These are phyloP conservation scores for Anguilla rostrata DNA, from an alignment of 2,113 vertebrate species.

Conservation along the genomic window DNA sequence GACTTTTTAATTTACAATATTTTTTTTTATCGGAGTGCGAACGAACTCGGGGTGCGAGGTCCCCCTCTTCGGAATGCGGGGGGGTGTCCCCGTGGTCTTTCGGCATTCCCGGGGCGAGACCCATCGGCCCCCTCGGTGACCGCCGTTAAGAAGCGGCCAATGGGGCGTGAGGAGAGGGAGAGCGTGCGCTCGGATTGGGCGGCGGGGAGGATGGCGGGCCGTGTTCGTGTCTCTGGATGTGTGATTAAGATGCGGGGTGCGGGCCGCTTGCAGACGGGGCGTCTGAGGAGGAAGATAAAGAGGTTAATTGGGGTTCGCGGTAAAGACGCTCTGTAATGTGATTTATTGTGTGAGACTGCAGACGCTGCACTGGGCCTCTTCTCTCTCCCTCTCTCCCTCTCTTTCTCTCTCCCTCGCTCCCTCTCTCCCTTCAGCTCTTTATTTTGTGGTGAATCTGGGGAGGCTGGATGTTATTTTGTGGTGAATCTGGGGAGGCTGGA, in stretches of 20 bases:
- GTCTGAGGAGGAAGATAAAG: slow-evolving; percentile 18
- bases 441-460: background rate
- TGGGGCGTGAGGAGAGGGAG: background rate
- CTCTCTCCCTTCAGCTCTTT: background rate
- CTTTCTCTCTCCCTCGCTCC: background rate
- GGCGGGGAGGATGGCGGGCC: background rate
- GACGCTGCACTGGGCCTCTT: background rate
- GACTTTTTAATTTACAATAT: background rate
- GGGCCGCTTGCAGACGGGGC: background rate
- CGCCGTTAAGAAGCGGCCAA: background rate
- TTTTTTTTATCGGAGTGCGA: background rate
- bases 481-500: background rate
- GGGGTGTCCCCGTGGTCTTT: background rate
- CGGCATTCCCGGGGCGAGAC: background rate
- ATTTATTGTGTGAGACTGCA: slow-evolving; percentile 23
- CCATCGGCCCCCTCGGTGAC: background rate
- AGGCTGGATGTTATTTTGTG: background rate
- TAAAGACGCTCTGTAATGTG: slow-evolving; percentile 18
- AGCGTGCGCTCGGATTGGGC: background rate
- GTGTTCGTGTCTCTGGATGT: background rate
- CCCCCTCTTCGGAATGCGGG: background rate
- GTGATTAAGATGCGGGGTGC: slow-evolving; percentile 19
- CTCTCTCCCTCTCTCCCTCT: background rate
- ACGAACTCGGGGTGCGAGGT: background rate
- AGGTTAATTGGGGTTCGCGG: slow-evolving; percentile 31